phyloP scores from a whole-genome alignment of 2,113 vertebrate species.

The Megaleporinus macrocephalus region DNA sequence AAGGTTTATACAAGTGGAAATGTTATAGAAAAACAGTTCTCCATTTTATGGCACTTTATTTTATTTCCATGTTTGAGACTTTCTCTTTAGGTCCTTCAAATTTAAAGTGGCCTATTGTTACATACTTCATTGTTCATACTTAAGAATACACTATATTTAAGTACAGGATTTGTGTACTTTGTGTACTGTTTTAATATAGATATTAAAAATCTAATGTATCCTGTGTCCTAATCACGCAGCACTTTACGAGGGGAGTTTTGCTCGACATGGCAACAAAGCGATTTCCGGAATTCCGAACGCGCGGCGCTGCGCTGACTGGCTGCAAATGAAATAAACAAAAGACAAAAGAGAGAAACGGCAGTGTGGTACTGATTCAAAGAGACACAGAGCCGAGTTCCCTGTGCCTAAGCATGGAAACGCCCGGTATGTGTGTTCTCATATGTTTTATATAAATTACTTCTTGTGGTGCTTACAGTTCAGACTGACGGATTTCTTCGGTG shows the following conservation, averaged over 20 bases:
- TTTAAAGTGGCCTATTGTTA: too few species aligned
- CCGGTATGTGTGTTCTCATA: conserved; percentile 66
- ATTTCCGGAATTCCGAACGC: conserved; percentile 60
- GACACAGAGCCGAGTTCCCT: conserved; percentile 24
- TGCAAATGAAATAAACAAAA: conserved; percentile 77
- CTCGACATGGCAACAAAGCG: conserved; percentile 29
- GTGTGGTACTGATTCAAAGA: conserved; percentile 49
- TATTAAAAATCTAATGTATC: too few species aligned
- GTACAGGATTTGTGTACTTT: too few species aligned
- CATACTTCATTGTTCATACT: too few species aligned
- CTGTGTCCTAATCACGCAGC: too few species aligned
- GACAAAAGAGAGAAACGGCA: conserved; percentile 60
- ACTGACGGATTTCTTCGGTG: not conserved
- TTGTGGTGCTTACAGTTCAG: not conserved
- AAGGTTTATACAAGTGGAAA: too few species aligned
- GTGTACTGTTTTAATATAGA: not conserved
- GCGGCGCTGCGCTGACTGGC: conserved; percentile 55
- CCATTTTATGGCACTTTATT: too few species aligned
- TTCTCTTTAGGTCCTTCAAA: too few species aligned
- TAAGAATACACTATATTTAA: too few species aligned
- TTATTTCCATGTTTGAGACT: too few species aligned
- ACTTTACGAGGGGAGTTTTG: not conserved
- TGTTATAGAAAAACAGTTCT: too few species aligned
- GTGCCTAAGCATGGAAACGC: conserved; percentile 69
- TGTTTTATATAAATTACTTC: not conserved